Evolutionary conservation across 1,140 invertebrate genomes (phyloP).

Genomic region (Ips typographus): DNA sequence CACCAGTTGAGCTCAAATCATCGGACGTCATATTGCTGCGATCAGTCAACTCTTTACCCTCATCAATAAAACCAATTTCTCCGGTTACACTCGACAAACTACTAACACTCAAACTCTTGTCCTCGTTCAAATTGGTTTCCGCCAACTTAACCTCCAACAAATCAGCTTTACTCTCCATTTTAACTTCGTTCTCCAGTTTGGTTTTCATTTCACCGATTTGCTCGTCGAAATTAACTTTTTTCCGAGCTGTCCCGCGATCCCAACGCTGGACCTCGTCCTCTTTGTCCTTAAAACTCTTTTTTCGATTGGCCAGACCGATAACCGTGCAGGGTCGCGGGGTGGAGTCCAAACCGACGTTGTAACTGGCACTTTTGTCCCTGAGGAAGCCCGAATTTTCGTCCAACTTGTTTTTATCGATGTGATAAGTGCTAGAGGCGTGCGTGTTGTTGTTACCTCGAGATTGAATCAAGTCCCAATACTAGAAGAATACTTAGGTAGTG

Average conservation of each 20-base stretch:
- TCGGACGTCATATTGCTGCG: slow-evolving; percentile 47
- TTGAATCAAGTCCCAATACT: slow-evolving; percentile 70
- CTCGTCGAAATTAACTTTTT: slow-evolving; percentile 51
- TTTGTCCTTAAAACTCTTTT: slow-evolving; percentile 41
- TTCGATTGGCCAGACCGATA: slow-evolving; percentile 48
- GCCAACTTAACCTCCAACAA: slow-evolving; percentile 21
- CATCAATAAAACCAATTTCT: slow-evolving; percentile 50
- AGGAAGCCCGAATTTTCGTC: slow-evolving; percentile 55
- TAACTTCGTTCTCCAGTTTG: slow-evolving; percentile 28
- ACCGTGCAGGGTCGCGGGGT: slow-evolving; percentile 68
- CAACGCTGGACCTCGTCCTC: slow-evolving; percentile 3
- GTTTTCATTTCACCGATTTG: slow-evolving; percentile 36
- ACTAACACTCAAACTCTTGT: slow-evolving; percentile 49
- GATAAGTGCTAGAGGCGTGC: slow-evolving; percentile 54
- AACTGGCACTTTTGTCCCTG: slow-evolving; percentile 68
- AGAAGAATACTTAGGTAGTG: slow-evolving; percentile 36
- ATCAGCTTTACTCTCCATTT: slow-evolving; percentile 27
- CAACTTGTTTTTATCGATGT: slow-evolving; percentile 48
- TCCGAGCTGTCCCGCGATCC: slow-evolving; percentile 40
- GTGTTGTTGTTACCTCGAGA: slow-evolving; percentile 55
- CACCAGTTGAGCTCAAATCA: neutral
- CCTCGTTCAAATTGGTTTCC: slow-evolving; percentile 44
- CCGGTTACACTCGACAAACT: slow-evolving; percentile 47
- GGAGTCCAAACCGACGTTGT: slow-evolving; percentile 68
- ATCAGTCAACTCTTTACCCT: slow-evolving; percentile 49